Evolutionary conservation across 2,888 invertebrate genomes (phyloP).

Genomic region (Ferdinandea cuprea): DNA sequence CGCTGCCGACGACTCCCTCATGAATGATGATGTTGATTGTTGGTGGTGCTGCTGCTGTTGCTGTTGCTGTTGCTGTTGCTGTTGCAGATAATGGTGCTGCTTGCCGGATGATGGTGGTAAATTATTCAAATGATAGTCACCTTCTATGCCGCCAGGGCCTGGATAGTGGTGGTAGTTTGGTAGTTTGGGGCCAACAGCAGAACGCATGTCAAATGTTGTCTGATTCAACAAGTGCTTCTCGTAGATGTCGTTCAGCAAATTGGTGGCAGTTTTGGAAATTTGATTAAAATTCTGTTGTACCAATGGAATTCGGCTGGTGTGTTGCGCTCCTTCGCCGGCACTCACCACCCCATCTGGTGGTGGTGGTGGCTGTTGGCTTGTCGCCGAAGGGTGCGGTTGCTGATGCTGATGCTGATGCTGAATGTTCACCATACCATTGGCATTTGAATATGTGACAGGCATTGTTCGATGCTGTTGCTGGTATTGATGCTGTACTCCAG

Average conservation of each 20-base stretch:
- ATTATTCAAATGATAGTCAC: conserved; percentile 68
- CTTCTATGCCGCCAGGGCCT: conserved; percentile 21
- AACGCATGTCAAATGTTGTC: conserved; percentile 78
- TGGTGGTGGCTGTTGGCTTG: conserved; percentile 36
- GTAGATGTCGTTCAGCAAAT: conserved; percentile 80
- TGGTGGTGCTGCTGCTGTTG: conserved; percentile 23
- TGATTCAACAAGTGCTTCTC: conserved; percentile 81
- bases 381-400: conserved; percentile 44
- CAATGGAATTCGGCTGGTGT: conserved; percentile 71
- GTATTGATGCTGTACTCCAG: conserved; percentile 58
- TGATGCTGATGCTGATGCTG: conserved; percentile 69
- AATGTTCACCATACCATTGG: conserved; percentile 49
- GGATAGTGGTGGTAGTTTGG: conserved; percentile 46
- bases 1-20: conserved; percentile 39
- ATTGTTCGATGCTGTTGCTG: conserved; percentile 58
- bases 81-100: conserved; percentile 58
- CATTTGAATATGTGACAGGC: conserved; percentile 49
- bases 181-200: conserved; percentile 41
- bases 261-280: conserved; percentile 80
- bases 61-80: conserved; percentile 59
- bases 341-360: conserved; percentile 49
- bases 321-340: conserved; percentile 70
- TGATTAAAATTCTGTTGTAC: conserved; percentile 79
- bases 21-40: conserved; percentile 44
- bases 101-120: conserved; percentile 47